phyloP scores from a whole-genome alignment of 2,888 invertebrate genomes.

The Frankliniella fusca region DNA sequence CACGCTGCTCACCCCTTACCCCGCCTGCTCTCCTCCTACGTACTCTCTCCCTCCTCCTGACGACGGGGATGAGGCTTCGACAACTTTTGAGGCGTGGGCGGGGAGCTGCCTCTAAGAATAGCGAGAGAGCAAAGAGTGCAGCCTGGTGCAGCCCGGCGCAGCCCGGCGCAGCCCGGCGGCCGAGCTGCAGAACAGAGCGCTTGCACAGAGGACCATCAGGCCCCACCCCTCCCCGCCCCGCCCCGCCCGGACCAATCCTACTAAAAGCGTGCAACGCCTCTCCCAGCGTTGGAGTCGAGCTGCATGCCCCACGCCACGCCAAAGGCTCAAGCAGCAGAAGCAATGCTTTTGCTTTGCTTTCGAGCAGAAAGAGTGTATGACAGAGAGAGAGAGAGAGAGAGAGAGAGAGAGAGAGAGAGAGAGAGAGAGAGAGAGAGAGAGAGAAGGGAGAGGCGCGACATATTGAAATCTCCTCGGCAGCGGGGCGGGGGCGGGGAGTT shows the following conservation, averaged over 20 bases:
- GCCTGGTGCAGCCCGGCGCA: not conserved
- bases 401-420: not conserved
- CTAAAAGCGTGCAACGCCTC: not conserved
- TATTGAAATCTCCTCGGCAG: not conserved
- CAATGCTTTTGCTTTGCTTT: not conserved
- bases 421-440: not conserved
- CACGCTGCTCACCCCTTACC: no score
- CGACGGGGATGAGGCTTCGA: no score
- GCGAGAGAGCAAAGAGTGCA: not conserved
- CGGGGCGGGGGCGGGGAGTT: not conserved
- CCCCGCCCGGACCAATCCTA: conserved; percentile 4
- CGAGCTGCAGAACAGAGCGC: not conserved
- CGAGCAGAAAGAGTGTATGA: not conserved
- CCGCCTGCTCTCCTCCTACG: no score
- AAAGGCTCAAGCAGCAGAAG: not conserved
- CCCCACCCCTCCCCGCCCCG: not conserved
- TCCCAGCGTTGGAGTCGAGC: no score
- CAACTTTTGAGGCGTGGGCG: no score
- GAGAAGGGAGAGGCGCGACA: not conserved
- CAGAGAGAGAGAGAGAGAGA: not conserved
- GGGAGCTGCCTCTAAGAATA: not conserved
- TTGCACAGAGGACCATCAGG: no score
- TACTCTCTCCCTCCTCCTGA: no score
- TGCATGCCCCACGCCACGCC: not conserved
- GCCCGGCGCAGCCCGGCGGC: not conserved